A percentile compares a stretch with the other conserved stretches of the same genome.
Evolutionary conservation across 2,797 vertebrate species (phyloP).

Genomic region (Remorina albescens): DNA sequence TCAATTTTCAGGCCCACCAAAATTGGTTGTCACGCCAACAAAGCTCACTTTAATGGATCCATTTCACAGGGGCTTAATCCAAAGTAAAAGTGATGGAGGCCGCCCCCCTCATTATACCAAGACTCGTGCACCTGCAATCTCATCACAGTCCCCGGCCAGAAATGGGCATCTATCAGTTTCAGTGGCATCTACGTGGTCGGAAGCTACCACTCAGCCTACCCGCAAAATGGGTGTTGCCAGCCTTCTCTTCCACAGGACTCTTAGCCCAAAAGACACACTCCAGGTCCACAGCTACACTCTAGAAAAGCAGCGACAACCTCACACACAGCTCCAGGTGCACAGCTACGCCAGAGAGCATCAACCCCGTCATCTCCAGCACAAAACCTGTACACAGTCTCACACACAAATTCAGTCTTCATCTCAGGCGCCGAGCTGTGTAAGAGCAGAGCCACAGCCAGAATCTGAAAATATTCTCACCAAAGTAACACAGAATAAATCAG

Average conservation of each 20-base stretch:
- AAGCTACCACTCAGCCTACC: constrained; percentile 51
- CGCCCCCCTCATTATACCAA: constrained; percentile 75
- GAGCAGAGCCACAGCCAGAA: constrained; percentile 25
- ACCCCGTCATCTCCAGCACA: constrained; percentile 66
- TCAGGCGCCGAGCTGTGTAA: constrained; percentile 29
- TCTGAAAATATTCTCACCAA: constrained; percentile 23
- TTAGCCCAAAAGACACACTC: constrained; percentile 86
- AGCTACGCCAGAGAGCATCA: constrained; percentile 82
- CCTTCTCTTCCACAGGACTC: constrained; percentile 85
- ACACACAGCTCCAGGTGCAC: constrained; percentile 85
- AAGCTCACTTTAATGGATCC: constrained; percentile 80
- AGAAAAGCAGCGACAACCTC: constrained; percentile 77
- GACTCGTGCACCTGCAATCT: constrained; percentile 70
- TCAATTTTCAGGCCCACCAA: constrained; percentile 75
- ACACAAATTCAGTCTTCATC: constrained; percentile 27
- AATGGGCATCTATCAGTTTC: constrained; percentile 75
- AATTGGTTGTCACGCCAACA: constrained; percentile 82
- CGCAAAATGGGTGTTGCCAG: constrained; percentile 89
- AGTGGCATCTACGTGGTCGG: constrained; percentile 57
- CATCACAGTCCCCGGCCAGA: constrained; percentile 64
- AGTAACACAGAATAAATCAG: not conserved
- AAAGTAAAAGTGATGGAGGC: constrained; percentile 45
- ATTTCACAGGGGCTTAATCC: constrained; percentile 66
- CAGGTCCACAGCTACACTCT: constrained; percentile 89
- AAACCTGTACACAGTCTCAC: constrained; percentile 27